These are phyloP conservation scores for Trematomus loennbergii DNA, from an alignment of 2,113 vertebrate species.

Conservation along the genomic window DNA sequence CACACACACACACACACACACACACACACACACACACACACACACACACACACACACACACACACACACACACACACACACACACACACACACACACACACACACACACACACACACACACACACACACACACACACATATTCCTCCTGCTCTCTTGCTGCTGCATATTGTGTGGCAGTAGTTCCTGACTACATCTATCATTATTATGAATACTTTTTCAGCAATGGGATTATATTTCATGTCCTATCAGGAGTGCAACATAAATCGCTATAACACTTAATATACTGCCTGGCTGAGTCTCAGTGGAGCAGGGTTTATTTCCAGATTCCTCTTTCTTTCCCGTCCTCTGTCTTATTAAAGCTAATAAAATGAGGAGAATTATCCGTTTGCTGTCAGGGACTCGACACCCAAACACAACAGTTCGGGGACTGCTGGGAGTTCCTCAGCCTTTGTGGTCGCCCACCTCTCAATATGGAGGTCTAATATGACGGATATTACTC, in stretches of 20 bases:
- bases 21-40: constrained; percentile 14
- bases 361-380: constrained; percentile 63
- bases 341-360: constrained; percentile 67
- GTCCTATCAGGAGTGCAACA: constrained; percentile 59
- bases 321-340: constrained; percentile 63
- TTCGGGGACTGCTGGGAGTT: constrained; percentile 49
- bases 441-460: constrained; percentile 40
- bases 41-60: constrained; percentile 15
- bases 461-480: constrained; percentile 49
- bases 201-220: constrained; percentile 64
- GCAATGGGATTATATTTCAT: constrained; percentile 63
- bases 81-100: constrained; percentile 20
- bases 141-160: constrained; percentile 51
- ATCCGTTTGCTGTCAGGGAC: constrained; percentile 61
- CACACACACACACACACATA: constrained; percentile 21
- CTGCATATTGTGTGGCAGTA: constrained; percentile 52
- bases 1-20: constrained; percentile 32
- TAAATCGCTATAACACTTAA: constrained; percentile 70
- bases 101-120: constrained; percentile 21
- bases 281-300: constrained; percentile 53
- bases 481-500: constrained; percentile 62
- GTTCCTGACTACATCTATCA: constrained; percentile 59
- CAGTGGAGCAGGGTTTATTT: constrained; percentile 57
- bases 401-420: constrained; percentile 46
- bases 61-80: constrained; percentile 20